phyloP scores from a whole-genome alignment of 2,113 vertebrate genomes.

The Xiphorhynchus elegans region DNA sequence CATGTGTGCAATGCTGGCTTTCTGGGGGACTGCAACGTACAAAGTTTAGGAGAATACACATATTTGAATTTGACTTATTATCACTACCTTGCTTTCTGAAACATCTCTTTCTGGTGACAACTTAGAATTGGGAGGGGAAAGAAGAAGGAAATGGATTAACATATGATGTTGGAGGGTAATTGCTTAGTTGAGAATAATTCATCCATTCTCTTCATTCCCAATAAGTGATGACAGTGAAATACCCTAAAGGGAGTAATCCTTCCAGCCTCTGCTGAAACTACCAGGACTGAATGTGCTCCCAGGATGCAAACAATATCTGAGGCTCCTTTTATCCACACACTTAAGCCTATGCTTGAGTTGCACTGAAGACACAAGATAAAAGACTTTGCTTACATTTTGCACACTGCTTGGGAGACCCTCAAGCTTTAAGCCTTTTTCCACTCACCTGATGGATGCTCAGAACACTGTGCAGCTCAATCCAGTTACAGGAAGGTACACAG shows the following conservation, averaged over 20 bases:
- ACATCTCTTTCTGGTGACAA: background rate
- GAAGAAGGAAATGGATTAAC: background rate
- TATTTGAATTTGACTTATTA: background rate
- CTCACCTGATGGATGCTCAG: background rate
- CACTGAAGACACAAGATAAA: background rate
- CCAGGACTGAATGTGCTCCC: background rate
- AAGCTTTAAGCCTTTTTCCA: background rate
- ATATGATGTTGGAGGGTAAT: background rate
- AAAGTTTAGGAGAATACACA: background rate
- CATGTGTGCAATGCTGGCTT: background rate
- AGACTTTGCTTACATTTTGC: background rate
- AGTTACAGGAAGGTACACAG: background rate
- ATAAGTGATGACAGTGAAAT: background rate
- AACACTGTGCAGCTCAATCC: background rate
- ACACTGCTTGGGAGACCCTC: background rate
- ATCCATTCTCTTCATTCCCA: background rate
- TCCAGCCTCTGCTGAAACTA: background rate
- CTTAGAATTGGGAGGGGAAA: background rate
- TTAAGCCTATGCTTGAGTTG: background rate
- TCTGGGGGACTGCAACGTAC: background rate
- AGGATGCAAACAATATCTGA: background rate
- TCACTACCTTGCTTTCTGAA: background rate
- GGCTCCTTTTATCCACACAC: background rate
- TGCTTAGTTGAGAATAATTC: background rate
- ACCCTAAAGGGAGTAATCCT: background rate